Evolutionary conservation across 2,797 vertebrate species (phyloP).

Genomic region (Sebastes kiyomatsui): DNA sequence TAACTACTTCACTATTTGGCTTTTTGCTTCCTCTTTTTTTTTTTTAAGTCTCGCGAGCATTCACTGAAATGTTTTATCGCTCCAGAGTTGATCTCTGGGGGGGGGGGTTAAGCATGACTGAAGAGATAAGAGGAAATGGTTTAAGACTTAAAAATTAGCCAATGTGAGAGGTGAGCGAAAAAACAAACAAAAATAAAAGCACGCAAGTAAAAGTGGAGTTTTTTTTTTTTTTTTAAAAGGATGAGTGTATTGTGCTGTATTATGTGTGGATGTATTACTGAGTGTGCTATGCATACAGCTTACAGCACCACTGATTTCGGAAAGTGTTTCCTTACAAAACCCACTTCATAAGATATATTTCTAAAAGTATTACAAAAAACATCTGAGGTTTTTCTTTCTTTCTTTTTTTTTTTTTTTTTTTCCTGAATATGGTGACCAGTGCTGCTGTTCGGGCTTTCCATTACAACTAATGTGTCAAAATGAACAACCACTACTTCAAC

Average conservation of each 20-base stretch:
- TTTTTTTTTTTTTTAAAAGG: constrained; percentile 33
- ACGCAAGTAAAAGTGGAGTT: constrained; percentile 20
- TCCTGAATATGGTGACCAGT: constrained; percentile 83
- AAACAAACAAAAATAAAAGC: constrained; percentile 16
- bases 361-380: constrained; percentile 85
- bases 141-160: constrained; percentile 70
- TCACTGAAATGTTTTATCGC: constrained; percentile 57
- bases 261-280: constrained; percentile 74
- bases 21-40: constrained; percentile 70
- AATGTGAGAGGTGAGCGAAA: constrained; percentile 46
- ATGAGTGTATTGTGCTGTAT: constrained; percentile 79
- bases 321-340: constrained; percentile 83
- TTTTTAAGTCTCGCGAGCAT: constrained; percentile 50
- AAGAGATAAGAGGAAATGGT: constrained; percentile 47
- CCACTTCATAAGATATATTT: constrained; percentile 82
- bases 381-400: constrained; percentile 74
- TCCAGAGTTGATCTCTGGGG: constrained; percentile 43
- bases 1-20: constrained; percentile 76
- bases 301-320: constrained; percentile 79
- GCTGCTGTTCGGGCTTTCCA: constrained; percentile 78
- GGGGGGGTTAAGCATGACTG: neutral
- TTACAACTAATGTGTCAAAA: constrained; percentile 77
- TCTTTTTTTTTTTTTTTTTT: constrained; percentile 56
- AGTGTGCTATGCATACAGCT: constrained; percentile 78
- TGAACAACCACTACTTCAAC: constrained; percentile 80